Evolutionary conservation across 2,888 invertebrate genomes (phyloP).

Genomic region (Microctonus aethiopoides): DNA sequence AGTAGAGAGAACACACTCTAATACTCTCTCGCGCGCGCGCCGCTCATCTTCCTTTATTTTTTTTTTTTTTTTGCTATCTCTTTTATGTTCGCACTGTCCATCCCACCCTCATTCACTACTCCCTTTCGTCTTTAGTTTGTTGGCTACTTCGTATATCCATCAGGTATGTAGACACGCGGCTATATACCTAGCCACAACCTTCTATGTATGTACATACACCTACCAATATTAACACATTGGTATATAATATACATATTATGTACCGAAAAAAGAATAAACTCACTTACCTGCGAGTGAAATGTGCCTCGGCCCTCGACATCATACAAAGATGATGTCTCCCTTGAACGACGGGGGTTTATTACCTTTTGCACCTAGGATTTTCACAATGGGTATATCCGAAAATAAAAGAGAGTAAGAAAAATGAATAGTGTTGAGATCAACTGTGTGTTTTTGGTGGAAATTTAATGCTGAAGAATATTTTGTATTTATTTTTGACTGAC

Average conservation of each 20-base stretch:
- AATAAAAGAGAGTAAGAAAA: neutral
- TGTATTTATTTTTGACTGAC: neutral
- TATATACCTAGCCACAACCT: conserved; percentile 10
- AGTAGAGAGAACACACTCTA: no score
- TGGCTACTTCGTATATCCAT: conserved; percentile 31
- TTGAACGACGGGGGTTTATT: conserved; percentile 8
- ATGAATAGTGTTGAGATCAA: neutral
- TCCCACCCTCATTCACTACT: conserved; percentile 25
- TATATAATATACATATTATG: neutral
- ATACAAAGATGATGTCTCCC: conserved; percentile 1
- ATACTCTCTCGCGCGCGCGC: neutral
- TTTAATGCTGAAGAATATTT: neutral
- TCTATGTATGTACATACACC: neutral
- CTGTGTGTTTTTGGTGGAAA: neutral
- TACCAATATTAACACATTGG: no score
- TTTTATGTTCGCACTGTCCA: conserved; percentile 15
- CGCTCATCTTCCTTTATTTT: conserved; percentile 22
- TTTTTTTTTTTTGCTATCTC: conserved; percentile 10
- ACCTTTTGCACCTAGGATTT: conserved; percentile 17
- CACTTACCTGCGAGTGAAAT: conserved; percentile 8
- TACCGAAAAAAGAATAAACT: neutral
- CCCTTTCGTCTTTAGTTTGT: conserved; percentile 10
- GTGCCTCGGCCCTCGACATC: no score
- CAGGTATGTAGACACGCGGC: conserved; percentile 24
- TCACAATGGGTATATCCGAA: no score